A percentile compares a stretch with the other conserved stretches of the same genome.
These are phyloP conservation scores for Acanthosepion esculentum DNA, from an alignment of 2,888 invertebrate genomes.

Conservation along the genomic window DNA sequence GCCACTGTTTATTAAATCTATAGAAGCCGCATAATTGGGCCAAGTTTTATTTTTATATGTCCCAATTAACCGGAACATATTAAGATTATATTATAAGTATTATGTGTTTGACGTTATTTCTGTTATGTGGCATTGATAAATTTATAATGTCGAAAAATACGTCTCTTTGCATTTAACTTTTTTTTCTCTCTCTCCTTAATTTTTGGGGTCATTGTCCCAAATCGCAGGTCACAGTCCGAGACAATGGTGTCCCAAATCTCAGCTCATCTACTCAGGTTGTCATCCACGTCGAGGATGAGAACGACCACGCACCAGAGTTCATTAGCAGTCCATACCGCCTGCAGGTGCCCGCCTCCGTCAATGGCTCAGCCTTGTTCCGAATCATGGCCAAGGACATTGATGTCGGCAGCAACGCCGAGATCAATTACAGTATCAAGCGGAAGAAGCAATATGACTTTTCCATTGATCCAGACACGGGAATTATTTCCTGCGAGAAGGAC, in stretches of 20 bases:
- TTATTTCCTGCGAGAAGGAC: constrained; percentile 84
- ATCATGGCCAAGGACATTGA: constrained; percentile 71
- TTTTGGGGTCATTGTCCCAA: background rate
- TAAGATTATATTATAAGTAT: too few relatives aligned
- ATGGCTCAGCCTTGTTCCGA: constrained; percentile 62
- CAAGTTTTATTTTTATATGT: too few relatives aligned
- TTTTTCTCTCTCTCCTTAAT: background rate
- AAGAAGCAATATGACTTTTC: constrained; percentile 80
- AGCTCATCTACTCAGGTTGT: constrained; percentile 82
- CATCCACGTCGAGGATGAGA: constrained; percentile 70
- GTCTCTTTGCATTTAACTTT: background rate
- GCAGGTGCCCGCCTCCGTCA: constrained; percentile 57
- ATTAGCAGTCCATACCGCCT: constrained; percentile 61
- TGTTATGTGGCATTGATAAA: background rate
- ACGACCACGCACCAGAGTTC: constrained; percentile 71
- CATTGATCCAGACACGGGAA: constrained; percentile 87
- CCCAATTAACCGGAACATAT: too few relatives aligned
- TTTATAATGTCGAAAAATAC: background rate
- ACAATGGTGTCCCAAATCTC: constrained; percentile 84
- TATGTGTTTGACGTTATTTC: too few relatives aligned
- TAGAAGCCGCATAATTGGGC: too few relatives aligned
- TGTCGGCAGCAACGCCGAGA: constrained; percentile 76
- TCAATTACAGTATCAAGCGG: constrained; percentile 81
- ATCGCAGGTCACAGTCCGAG: constrained; percentile 85
- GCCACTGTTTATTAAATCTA: too few relatives aligned